Percentiles rank a stretch among this genome's conserved stretches.
Evolutionary conservation across 2,888 invertebrate species (phyloP).

Genomic region (Dendrolimus pini): DNA sequence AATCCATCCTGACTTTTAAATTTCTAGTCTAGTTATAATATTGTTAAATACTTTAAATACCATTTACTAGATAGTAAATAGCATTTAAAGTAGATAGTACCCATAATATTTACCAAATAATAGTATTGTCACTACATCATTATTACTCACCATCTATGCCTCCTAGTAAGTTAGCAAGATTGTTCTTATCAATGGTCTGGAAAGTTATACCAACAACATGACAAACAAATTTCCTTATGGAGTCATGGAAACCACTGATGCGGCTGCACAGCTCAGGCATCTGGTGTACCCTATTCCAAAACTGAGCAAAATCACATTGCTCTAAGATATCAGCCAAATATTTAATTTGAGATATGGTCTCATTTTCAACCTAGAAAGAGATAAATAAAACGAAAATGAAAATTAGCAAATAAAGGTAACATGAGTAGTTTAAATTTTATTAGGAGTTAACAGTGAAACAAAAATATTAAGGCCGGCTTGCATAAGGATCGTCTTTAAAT

Average conservation of each 20-base stretch:
- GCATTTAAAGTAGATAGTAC: too few species aligned
- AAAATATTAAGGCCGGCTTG: too few species aligned
- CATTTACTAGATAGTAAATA: too few species aligned
- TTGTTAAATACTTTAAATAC: too few species aligned
- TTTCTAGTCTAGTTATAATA: too few species aligned
- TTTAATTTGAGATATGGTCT: slow-evolving; percentile 91
- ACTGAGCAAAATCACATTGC: slow-evolving; percentile 93
- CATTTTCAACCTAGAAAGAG: slow-evolving; percentile 81
- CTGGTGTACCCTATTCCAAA: slow-evolving; percentile 89
- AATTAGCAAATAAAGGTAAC: too few species aligned
- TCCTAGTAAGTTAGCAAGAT: slow-evolving; percentile 90
- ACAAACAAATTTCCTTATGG: slow-evolving; percentile 96
- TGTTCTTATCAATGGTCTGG: slow-evolving; percentile 91
- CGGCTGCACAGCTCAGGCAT: slow-evolving; percentile 86
- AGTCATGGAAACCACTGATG: slow-evolving; percentile 94
- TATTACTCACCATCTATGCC: slow-evolving; percentile 86
- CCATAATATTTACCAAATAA: too few species aligned
- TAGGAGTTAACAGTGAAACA: not conserved
- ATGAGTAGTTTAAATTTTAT: too few species aligned
- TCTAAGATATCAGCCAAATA: slow-evolving; percentile 94
- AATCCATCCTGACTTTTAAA: too few species aligned
- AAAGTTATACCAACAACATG: slow-evolving; percentile 98
- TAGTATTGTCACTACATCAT: too few species aligned
- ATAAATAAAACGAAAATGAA: not conserved
- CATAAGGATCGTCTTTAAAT: too few species aligned